phyloP scores from a whole-genome alignment of 2,888 invertebrate species.

The Drosophila paranaensis region DNA sequence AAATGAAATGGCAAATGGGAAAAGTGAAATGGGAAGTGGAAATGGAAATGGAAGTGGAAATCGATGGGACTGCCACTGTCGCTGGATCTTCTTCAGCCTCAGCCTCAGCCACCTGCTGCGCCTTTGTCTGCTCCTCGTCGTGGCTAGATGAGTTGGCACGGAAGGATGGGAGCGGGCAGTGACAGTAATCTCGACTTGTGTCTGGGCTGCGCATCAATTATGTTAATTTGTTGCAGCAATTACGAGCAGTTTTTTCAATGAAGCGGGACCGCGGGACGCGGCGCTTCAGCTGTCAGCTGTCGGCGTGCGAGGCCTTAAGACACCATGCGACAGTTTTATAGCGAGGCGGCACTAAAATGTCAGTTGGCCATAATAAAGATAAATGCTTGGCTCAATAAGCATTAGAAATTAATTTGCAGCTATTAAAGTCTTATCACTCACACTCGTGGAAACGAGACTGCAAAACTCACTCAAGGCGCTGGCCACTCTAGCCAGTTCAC shows the following conservation, averaged over 20 bases:
- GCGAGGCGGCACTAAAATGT: constrained; percentile 28
- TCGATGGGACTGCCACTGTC: constrained; percentile 56
- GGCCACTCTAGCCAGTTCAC: constrained; percentile 36
- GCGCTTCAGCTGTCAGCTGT: constrained; percentile 2
- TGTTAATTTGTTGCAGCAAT: constrained; percentile 74
- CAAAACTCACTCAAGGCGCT: constrained; percentile 12
- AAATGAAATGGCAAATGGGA: constrained; percentile 24
- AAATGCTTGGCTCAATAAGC: constrained; percentile 33
- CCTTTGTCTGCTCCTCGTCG: constrained; percentile 42
- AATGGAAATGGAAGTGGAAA: constrained; percentile 56
- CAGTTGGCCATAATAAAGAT: constrained; percentile 48
- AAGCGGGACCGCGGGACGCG: constrained; percentile 26
- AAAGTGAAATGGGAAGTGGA: constrained; percentile 43
- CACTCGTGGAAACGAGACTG: not conserved
- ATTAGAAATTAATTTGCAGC: constrained; percentile 8
- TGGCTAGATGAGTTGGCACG: not conserved
- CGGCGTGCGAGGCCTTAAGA: constrained; percentile 26
- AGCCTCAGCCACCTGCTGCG: constrained; percentile 71
- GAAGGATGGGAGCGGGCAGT: not conserved
- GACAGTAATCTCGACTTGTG: constrained; percentile 44
- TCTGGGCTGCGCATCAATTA: constrained; percentile 68
- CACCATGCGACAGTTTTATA: constrained; percentile 37
- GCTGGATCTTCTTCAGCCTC: not conserved
- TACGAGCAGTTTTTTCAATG: constrained; percentile 68
- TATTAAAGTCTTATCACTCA: constrained; percentile 19